phyloP scores from a whole-genome alignment of 2,797 vertebrate genomes.

The Eremophila alpestris region DNA sequence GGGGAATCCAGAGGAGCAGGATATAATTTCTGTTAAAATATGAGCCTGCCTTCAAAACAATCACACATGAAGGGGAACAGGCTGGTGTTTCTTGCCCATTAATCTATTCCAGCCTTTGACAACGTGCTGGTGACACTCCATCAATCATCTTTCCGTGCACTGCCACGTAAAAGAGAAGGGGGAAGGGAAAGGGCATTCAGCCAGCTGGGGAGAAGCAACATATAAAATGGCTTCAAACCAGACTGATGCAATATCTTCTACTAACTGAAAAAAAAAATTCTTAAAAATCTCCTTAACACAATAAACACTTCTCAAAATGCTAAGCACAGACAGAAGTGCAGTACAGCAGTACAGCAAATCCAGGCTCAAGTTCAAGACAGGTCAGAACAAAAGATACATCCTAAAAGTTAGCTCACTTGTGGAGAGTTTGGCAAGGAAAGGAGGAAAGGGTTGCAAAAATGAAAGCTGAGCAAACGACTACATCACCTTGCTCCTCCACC shows the following conservation, averaged over 20 bases:
- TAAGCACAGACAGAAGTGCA: background rate
- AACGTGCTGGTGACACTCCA: constrained; percentile 28
- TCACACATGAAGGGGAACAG: constrained; percentile 40
- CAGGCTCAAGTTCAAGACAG: background rate
- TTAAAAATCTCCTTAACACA: background rate
- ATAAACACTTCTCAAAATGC: background rate
- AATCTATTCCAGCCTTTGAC: constrained; percentile 65
- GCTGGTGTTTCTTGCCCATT: constrained; percentile 56
- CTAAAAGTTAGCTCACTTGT: background rate
- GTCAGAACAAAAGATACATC: background rate
- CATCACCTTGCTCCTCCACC: background rate
- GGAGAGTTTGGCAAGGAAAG: background rate
- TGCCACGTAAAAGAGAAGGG: constrained; percentile 35
- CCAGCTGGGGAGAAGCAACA: constrained; percentile 44
- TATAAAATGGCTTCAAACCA: constrained; percentile 35
- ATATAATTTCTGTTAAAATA: constrained; percentile 51
- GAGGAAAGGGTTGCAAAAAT: background rate
- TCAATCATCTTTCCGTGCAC: constrained; percentile 26
- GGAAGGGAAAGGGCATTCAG: constrained; percentile 52
- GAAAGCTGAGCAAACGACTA: background rate
- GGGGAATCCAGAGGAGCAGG: constrained; percentile 32
- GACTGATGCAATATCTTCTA: constrained; percentile 37
- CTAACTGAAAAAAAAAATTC: background rate
- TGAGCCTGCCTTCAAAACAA: constrained; percentile 47
- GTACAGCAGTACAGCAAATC: background rate